Evolutionary conservation across 92 coral and sea anemone genomes (phyloP).

Genomic region (Palythoa caribaeorum): DNA sequence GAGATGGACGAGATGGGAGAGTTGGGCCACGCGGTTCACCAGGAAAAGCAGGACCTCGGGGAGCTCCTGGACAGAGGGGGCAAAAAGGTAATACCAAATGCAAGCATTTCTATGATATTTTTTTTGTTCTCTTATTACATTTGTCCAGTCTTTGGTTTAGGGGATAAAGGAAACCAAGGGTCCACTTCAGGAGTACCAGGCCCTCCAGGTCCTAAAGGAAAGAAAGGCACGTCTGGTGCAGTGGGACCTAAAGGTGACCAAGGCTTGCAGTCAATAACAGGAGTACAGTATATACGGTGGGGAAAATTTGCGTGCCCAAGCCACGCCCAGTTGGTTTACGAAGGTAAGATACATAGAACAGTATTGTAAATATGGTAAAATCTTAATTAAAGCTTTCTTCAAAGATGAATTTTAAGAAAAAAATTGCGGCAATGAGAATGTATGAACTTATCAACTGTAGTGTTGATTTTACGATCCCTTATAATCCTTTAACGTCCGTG

Average conservation of each 20-base stretch:
- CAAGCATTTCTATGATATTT: no score
- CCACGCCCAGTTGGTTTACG: no score
- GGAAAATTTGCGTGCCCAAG: background rate
- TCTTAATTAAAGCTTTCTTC: no score
- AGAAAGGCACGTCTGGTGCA: background rate
- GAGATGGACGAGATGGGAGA: conserved; percentile 3
- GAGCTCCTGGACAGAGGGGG: background rate
- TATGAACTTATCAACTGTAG: no score
- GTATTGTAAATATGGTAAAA: no score
- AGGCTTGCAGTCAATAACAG: background rate
- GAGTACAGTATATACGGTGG: conserved; percentile 20
- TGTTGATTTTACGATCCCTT: no score
- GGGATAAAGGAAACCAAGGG: background rate
- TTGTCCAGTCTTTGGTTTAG: background rate
- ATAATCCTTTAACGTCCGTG: no score
- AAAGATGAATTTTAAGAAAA: no score
- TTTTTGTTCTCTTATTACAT: background rate
- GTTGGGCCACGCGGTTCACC: background rate
- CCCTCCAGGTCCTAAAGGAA: conserved; percentile 11
- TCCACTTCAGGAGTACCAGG: background rate
- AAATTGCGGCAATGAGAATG: no score
- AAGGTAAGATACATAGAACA: no score
- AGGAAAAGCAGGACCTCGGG: background rate
- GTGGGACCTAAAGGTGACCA: background rate
- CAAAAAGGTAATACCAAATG: background rate